Conservation (phyloP, 2,113 vertebrate species). For the Prunella fulvescens region DNA sequence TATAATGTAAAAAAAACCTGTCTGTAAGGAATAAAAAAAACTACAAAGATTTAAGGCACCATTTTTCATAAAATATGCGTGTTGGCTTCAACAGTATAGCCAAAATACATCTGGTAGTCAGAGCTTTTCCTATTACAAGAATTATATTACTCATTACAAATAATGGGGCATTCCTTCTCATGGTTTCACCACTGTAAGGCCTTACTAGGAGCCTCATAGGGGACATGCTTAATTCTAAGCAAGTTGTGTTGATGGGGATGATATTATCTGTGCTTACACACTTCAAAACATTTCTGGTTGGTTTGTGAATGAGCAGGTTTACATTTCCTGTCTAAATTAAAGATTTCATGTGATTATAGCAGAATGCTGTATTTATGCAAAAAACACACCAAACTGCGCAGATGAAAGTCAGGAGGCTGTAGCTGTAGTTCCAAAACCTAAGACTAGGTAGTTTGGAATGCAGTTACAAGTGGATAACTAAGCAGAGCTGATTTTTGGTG, state of each 20-base stretch:
- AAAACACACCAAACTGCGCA: rapidly evolving
- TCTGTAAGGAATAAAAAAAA: neutral
- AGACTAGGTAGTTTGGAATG: neutral
- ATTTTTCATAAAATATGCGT: neutral
- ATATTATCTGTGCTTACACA: neutral
- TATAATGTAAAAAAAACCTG: neutral
- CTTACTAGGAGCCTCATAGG: neutral
- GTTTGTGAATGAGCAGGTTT: neutral
- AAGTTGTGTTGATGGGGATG: neutral
- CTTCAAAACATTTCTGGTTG: neutral
- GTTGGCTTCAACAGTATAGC: neutral
- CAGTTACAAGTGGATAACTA: neutral
- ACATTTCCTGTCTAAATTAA: neutral
- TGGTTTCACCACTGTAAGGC: neutral
- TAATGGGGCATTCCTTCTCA: neutral
- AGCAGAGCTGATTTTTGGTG: neutral
- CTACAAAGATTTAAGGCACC: neutral
- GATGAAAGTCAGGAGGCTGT: neutral
- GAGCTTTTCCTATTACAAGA: neutral
- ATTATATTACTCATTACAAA: neutral
- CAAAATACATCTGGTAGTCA: neutral
- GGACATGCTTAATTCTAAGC: neutral
- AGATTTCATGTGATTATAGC: neutral
- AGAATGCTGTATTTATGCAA: neutral
- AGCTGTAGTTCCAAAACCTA: neutral